phyloP scores from a whole-genome alignment of 1,140 invertebrate genomes.

The Doryteuthis pealeii region DNA sequence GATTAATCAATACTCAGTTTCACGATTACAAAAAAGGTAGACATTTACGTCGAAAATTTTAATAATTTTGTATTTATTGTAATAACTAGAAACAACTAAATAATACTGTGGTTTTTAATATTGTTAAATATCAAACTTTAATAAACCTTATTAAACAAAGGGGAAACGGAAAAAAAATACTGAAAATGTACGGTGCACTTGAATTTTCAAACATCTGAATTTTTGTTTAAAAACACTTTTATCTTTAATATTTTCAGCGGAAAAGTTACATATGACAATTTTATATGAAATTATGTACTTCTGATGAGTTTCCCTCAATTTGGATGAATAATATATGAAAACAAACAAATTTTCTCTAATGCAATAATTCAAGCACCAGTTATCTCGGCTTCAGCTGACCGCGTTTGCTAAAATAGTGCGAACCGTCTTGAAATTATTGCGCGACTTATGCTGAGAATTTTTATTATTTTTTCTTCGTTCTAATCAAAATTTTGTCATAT shows the following conservation, averaged over 20 bases:
- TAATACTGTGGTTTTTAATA: neutral
- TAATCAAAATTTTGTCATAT: too few relatives aligned
- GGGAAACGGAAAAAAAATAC: constrained; percentile 6
- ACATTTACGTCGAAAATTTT: too few relatives aligned
- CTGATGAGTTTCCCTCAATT: neutral
- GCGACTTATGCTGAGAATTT: neutral
- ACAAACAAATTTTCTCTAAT: neutral
- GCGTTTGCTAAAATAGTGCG: constrained; percentile 8
- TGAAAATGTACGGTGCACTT: neutral
- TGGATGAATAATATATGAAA: neutral
- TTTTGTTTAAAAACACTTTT: constrained; percentile 3
- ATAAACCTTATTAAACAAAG: constrained; percentile 3
- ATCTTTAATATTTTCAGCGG: neutral
- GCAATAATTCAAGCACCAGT: neutral
- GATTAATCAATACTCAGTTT: neutral
- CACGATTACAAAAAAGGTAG: too few relatives aligned
- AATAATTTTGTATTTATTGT: too few relatives aligned
- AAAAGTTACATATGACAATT: neutral
- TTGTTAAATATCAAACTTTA: neutral
- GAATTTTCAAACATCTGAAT: constrained; percentile 5
- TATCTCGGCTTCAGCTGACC: constrained; percentile 5
- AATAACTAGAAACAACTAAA: too few relatives aligned
- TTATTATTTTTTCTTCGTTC: neutral
- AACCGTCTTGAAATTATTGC: neutral
- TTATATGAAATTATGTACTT: neutral